Conservation (phyloP, 2,888 invertebrate genomes). For the Nezara viridula region DNA sequence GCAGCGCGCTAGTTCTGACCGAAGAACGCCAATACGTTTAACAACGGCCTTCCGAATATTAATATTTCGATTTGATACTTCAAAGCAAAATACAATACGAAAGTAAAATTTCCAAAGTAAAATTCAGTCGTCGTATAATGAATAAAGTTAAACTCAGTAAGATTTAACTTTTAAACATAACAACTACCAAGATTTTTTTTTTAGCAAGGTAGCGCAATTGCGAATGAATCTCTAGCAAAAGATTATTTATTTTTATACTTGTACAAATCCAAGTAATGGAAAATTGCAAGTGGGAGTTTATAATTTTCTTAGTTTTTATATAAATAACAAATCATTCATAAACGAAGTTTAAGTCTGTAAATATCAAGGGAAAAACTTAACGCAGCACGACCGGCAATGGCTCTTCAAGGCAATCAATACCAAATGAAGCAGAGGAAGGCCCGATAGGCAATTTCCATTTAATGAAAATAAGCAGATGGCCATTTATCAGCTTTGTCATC, state of each 20-base stretch:
- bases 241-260: not conserved
- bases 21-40: too few relatives aligned
- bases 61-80: too few relatives aligned
- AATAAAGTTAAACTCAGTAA: too few relatives aligned
- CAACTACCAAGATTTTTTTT: too few relatives aligned
- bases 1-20: too few relatives aligned
- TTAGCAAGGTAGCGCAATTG: too few relatives aligned
- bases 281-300: not conserved
- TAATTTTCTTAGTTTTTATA: not conserved
- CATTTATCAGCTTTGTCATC: slow-evolving; percentile 50
- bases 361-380: not conserved
- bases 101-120: too few relatives aligned
- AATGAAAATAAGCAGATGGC: slow-evolving; percentile 56
- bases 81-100: too few relatives aligned
- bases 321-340: not conserved
- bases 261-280: not conserved
- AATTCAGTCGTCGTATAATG: too few relatives aligned
- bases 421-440: slow-evolving; percentile 2
- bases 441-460: slow-evolving; percentile 54
- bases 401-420: not conserved
- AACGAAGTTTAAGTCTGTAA: not conserved
- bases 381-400: not conserved
- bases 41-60: too few relatives aligned
- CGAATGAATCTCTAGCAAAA: too few relatives aligned
- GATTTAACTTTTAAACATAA: too few relatives aligned